Evolutionary conservation across 2,797 vertebrate species (phyloP).

Genomic region (Falco concolor): DNA sequence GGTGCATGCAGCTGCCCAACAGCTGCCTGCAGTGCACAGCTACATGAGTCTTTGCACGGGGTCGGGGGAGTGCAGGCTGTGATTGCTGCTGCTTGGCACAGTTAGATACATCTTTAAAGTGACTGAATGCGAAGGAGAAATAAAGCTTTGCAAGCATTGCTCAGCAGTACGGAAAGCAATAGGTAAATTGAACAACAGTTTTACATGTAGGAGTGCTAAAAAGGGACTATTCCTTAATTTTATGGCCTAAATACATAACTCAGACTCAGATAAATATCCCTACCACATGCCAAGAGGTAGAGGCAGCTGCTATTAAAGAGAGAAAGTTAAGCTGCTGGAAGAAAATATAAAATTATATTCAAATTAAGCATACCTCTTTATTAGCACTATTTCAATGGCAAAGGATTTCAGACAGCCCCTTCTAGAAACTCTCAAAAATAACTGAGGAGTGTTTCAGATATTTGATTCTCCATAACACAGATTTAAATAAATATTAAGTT

Average conservation of each 20-base stretch:
- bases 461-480: background rate
- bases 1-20: background rate
- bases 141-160: background rate
- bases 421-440: background rate
- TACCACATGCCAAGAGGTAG: background rate
- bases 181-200: background rate
- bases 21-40: background rate
- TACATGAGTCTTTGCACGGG: background rate
- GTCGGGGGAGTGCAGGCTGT: fast-evolving
- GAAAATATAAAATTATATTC: background rate
- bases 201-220: background rate
- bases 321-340: background rate
- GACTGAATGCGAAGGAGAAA: background rate
- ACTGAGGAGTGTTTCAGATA: background rate
- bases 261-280: background rate
- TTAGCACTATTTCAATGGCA: background rate
- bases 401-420: background rate
- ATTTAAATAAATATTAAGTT: background rate
- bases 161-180: background rate
- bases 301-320: background rate
- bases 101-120: background rate
- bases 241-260: background rate
- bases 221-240: background rate
- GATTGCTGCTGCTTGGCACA: background rate
- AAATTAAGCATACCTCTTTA: background rate